These are phyloP conservation scores for Serranus cabrilla DNA, from an alignment of 2,797 vertebrate species.

Conservation along the genomic window DNA sequence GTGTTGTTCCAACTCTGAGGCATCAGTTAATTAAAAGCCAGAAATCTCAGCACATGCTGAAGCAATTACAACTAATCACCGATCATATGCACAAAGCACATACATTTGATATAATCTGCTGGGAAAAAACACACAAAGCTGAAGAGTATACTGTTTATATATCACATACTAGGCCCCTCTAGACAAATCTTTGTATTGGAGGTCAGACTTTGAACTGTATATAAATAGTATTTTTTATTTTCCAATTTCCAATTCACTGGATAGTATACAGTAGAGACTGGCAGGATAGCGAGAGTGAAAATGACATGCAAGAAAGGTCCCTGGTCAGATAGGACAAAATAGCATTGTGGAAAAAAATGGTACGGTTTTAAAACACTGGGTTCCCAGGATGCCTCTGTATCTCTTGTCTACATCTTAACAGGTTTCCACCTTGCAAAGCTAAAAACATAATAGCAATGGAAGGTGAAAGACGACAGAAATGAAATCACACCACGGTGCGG, in stretches of 20 bases:
- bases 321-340: slow-evolving; percentile 12
- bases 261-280: neutral
- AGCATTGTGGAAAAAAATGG: neutral
- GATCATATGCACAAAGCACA: neutral
- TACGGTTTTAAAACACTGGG: neutral
- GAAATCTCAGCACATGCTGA: neutral
- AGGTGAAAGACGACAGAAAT: slow-evolving; percentile 43
- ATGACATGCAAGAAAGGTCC: neutral
- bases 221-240: neutral
- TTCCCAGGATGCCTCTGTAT: slow-evolving; percentile 17
- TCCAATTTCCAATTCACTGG: neutral
- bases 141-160: neutral
- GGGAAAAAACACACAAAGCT: neutral
- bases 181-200: too few species aligned
- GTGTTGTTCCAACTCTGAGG: slow-evolving; percentile 21
- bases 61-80: neutral
- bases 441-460: slow-evolving; percentile 32
- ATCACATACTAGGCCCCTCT: neutral
- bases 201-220: neutral
- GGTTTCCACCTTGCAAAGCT: slow-evolving; percentile 17
- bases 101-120: neutral
- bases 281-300: neutral
- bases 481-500: slow-evolving; percentile 43
- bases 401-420: slow-evolving; percentile 16
- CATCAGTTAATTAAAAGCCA: slow-evolving; percentile 5